Evolutionary conservation across 2,113 vertebrate genomes (phyloP).

Genomic region (Catharus bicknelli): DNA sequence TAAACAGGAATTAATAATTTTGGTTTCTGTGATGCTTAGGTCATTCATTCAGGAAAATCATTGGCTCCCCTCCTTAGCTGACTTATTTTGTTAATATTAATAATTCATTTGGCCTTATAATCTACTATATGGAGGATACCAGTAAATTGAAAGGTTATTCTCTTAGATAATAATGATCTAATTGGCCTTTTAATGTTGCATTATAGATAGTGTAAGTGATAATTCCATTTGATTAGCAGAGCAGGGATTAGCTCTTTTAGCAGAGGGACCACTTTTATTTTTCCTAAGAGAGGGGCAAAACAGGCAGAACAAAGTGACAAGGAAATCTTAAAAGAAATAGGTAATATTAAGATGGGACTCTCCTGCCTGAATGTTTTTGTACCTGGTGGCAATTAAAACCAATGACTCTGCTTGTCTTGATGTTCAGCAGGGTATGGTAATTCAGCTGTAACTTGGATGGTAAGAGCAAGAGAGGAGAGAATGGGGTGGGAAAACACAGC

Average conservation of each 20-base stretch:
- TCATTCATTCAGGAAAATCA: not conserved
- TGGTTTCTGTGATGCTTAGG: not conserved
- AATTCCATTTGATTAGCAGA: not conserved
- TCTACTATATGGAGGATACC: not conserved
- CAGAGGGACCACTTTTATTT: not conserved
- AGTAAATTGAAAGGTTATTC: not conserved
- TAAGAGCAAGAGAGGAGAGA: not conserved
- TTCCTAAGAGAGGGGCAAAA: not conserved
- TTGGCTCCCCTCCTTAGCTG: not conserved
- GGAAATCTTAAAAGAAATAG: not conserved
- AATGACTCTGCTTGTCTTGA: slow-evolving; percentile 21
- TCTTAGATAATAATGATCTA: not conserved
- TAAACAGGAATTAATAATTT: not conserved
- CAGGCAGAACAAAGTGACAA: not conserved
- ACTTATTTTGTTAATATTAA: not conserved
- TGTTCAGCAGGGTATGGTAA: not conserved
- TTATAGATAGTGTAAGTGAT: not conserved
- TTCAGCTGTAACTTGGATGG: not conserved
- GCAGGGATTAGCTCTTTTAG: not conserved
- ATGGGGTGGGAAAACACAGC: not conserved
- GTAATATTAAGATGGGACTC: not conserved
- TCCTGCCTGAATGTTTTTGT: not conserved
- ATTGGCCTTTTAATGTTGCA: not conserved
- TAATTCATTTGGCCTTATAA: not conserved
- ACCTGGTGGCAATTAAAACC: not conserved